A percentile compares a stretch with the other conserved stretches of the same genome.
Evolutionary conservation across 1,140 invertebrate species (phyloP).

Genomic region (Atta cephalotes): DNA sequence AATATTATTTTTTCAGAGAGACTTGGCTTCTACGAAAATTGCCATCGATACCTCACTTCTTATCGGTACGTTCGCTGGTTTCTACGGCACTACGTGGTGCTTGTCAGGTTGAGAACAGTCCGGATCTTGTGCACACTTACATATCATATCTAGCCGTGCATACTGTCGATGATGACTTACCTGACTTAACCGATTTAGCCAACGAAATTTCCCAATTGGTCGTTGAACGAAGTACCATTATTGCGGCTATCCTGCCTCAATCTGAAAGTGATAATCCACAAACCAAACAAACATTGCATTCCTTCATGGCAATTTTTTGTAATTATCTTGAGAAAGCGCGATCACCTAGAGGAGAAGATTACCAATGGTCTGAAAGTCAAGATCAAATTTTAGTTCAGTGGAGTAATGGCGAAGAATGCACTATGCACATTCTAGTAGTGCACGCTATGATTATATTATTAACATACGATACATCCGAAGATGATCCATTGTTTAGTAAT

Average conservation of each 20-base stretch:
- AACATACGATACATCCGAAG: conserved; percentile 91
- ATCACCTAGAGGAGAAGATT: conserved; percentile 88
- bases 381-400: conserved; percentile 93
- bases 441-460: conserved; percentile 98
- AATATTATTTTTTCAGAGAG: conserved; percentile 81
- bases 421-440: conserved; percentile 95
- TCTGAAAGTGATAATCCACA: conserved; percentile 85
- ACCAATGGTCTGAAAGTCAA: conserved; percentile 90
- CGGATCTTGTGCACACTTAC: conserved; percentile 94
- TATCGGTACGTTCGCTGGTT: conserved; percentile 89
- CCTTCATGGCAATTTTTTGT: conserved; percentile 92
- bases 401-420: conserved; percentile 93
- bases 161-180: conserved; percentile 89
- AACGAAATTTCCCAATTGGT: conserved; percentile 96
- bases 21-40: conserved; percentile 93
- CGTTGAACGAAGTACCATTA: conserved; percentile 96
- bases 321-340: conserved; percentile 91
- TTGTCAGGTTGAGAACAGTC: conserved; percentile 96
- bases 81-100: conserved; percentile 92
- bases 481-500: conserved; percentile 88
- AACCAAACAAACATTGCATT: conserved; percentile 89
- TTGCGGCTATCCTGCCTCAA: conserved; percentile 93
- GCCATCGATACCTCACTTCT: conserved; percentile 91
- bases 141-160: conserved; percentile 94
- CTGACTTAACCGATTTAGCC: conserved; percentile 89